phyloP scores from a whole-genome alignment of 2,797 vertebrate species.

The Limnodromus scolopaceus region DNA sequence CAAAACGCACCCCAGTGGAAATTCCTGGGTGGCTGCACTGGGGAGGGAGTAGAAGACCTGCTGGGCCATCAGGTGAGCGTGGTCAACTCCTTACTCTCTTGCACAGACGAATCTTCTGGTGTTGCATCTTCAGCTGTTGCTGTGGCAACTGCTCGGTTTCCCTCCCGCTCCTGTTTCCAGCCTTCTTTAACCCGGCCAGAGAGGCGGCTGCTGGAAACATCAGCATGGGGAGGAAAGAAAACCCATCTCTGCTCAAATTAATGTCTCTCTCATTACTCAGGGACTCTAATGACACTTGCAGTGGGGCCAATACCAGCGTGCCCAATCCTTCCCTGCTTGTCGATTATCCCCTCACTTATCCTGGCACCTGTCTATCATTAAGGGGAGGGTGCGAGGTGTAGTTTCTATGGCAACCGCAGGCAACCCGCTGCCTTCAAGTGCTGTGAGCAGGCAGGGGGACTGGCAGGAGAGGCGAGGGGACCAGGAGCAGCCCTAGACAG shows the following conservation, averaged over 20 bases:
- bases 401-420: constrained; percentile 65
- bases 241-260: background rate
- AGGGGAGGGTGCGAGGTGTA: constrained; percentile 2
- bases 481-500: background rate
- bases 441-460: background rate
- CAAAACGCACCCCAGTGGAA: background rate
- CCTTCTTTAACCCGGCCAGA: background rate
- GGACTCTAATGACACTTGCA: background rate
- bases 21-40: background rate
- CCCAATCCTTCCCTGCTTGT: background rate
- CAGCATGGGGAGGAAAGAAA: background rate
- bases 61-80: background rate
- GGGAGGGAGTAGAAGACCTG: background rate
- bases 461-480: background rate
- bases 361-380: constrained; percentile 63
- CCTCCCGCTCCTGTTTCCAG: background rate
- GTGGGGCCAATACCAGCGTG: background rate
- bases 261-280: background rate
- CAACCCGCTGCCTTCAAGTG: constrained; percentile 34
- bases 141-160: constrained; percentile 27
- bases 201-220: background rate
- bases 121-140: constrained; percentile 34
- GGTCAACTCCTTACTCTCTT: background rate
- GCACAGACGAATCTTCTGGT: background rate
- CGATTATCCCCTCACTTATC: constrained; percentile 7